A percentile compares a stretch with the other conserved stretches of the same genome.
Conservation (phyloP, 1,140 invertebrate genomes). For the Reticulitermes speratus region DNA sequence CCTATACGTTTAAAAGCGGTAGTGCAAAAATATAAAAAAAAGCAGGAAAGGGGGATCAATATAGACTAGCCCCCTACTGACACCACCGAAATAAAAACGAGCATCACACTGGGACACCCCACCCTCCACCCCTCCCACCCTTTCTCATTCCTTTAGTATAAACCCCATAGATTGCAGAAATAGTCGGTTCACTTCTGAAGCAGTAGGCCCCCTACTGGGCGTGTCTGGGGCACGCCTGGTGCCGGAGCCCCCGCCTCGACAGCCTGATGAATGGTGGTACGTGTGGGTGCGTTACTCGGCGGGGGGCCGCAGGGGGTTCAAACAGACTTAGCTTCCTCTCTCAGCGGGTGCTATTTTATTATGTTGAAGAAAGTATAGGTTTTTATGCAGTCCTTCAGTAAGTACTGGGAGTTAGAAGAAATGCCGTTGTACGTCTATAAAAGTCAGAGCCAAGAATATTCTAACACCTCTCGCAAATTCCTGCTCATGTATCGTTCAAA, state of each 20-base stretch:
- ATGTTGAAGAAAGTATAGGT: background rate
- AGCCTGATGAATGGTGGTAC: constrained; percentile 17
- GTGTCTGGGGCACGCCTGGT: constrained; percentile 14
- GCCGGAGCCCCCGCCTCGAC: background rate
- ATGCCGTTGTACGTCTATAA: background rate
- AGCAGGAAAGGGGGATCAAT: background rate
- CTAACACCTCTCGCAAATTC: background rate
- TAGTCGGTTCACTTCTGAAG: constrained; percentile 10
- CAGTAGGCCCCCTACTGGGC: background rate
- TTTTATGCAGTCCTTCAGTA: background rate
- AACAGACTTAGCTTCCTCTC: constrained; percentile 10
- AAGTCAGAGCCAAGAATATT: background rate
- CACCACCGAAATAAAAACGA: constrained; percentile 15
- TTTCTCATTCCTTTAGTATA: background rate
- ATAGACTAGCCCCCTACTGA: background rate
- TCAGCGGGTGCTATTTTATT: background rate
- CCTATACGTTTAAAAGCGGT: background rate
- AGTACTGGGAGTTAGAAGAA: constrained; percentile 15
- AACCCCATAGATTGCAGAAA: constrained; percentile 15
- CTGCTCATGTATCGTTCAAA: background rate
- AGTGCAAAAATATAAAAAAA: background rate
- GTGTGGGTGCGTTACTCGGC: constrained; percentile 1
- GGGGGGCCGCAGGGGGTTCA: background rate
- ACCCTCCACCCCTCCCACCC: background rate
- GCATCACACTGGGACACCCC: background rate